phyloP scores from a whole-genome alignment of 2,797 vertebrate species.

The Sebastes nivosus region DNA sequence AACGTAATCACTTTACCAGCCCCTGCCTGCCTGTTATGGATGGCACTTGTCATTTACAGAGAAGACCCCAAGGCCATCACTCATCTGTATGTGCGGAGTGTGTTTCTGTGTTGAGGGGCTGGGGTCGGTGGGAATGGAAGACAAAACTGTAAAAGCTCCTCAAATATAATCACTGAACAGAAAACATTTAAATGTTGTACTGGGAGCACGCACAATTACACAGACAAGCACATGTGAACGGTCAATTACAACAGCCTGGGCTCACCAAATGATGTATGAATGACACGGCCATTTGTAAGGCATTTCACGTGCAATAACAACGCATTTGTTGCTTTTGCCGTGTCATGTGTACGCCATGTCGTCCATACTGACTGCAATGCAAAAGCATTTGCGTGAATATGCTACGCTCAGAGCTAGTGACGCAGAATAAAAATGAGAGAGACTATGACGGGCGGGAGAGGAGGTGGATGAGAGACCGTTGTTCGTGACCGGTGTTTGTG shows the following conservation, averaged over 20 bases:
- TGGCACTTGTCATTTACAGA: constrained; percentile 80
- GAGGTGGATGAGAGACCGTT: too few species aligned
- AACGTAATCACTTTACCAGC: constrained; percentile 80
- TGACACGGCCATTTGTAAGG: too few species aligned
- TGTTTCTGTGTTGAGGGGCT: constrained; percentile 11
- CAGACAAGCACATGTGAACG: constrained; percentile 3
- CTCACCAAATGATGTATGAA: too few species aligned
- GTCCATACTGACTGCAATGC: too few species aligned
- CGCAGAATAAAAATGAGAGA: too few species aligned
- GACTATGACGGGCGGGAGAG: too few species aligned
- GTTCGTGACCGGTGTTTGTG: too few species aligned
- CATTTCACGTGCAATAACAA: too few species aligned
- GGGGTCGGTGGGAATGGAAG: background rate
- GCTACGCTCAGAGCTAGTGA: too few species aligned
- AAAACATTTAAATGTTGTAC: background rate
- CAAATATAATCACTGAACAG: constrained; percentile 23
- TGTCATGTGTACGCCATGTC: too few species aligned
- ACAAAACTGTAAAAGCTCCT: constrained; percentile 22
- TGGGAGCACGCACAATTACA: background rate
- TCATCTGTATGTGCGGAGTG: constrained; percentile 44
- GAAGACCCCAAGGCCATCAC: constrained; percentile 71
- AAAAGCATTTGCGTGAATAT: too few species aligned
- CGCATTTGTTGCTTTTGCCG: too few species aligned
- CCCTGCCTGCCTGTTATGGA: constrained; percentile 76
- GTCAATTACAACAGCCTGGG: background rate